A percentile compares a stretch with the other conserved stretches of the same genome.
These are phyloP conservation scores for Agrilus biguttatus DNA, from an alignment of 2,888 invertebrate genomes.

Conservation along the genomic window DNA sequence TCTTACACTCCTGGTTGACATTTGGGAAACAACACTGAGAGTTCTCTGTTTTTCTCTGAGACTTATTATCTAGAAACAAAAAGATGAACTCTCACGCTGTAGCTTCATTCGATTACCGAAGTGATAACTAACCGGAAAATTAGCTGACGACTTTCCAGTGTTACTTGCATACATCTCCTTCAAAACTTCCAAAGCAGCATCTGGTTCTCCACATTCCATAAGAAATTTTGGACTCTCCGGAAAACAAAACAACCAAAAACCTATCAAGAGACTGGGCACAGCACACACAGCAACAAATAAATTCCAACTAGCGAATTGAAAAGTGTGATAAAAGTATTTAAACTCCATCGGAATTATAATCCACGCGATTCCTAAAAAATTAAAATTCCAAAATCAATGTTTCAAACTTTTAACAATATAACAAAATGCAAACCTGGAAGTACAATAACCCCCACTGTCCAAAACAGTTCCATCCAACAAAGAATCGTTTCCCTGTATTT, in stretches of 20 bases:
- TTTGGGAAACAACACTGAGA: slow-evolving; percentile 47
- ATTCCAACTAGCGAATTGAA: slow-evolving; percentile 68
- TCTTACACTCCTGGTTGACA: slow-evolving; percentile 50
- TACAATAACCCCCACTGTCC: slow-evolving; percentile 64
- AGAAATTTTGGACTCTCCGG: slow-evolving; percentile 75
- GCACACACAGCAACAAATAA: slow-evolving; percentile 64
- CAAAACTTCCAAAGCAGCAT: slow-evolving; percentile 55
- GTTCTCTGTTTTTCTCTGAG: slow-evolving; percentile 52
- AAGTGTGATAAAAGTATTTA: slow-evolving; percentile 39
- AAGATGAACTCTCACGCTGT: background rate
- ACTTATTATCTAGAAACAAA: slow-evolving; percentile 44
- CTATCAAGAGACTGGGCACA: slow-evolving; percentile 52
- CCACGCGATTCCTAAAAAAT: slow-evolving; percentile 57
- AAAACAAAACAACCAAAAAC: slow-evolving; percentile 56
- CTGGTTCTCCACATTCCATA: slow-evolving; percentile 64
- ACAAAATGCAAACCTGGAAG: slow-evolving; percentile 43
- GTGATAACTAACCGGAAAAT: slow-evolving; percentile 49
- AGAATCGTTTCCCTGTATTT: slow-evolving; percentile 66
- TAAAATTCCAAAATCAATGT: background rate
- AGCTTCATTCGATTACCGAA: slow-evolving; percentile 1
- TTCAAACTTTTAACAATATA: background rate
- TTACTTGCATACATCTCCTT: slow-evolving; percentile 55
- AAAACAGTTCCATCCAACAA: slow-evolving; percentile 78
- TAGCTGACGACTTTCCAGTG: slow-evolving; percentile 52
- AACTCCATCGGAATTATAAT: slow-evolving; percentile 57